Percentiles rank a stretch among this genome's conserved stretches.
phyloP scores from a whole-genome alignment of 2,113 vertebrate species.

The Asarcornis scutulata region DNA sequence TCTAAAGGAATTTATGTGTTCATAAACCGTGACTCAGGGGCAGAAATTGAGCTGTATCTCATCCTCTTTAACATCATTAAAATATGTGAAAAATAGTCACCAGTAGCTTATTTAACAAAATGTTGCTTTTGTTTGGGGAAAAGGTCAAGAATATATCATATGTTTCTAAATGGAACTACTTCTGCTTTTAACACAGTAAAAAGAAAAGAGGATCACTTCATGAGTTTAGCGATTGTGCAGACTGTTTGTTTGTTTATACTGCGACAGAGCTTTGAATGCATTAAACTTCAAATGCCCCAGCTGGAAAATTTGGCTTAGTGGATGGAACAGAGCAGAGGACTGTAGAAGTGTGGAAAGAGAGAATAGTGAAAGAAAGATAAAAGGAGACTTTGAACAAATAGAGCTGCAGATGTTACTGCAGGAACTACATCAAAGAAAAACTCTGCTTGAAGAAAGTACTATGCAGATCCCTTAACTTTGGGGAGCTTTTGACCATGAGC shows the following conservation, averaged over 20 bases:
- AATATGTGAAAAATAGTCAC: not conserved
- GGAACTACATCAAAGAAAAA: not conserved
- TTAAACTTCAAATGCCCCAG: not conserved
- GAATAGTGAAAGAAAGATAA: not conserved
- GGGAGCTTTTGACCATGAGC: not conserved
- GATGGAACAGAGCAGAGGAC: not conserved
- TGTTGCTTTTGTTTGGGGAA: not conserved
- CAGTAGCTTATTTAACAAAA: not conserved
- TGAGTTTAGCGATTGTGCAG: not conserved
- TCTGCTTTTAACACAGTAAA: not conserved
- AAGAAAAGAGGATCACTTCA: not conserved
- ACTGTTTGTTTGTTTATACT: not conserved
- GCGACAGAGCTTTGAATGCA: not conserved
- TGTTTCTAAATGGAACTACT: not conserved
- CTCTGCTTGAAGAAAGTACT: not conserved
- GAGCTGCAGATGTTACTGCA: not conserved
- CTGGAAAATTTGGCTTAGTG: not conserved
- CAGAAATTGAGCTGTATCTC: not conserved
- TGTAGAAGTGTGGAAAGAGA: not conserved
- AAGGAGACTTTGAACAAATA: not conserved
- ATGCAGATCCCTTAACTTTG: not conserved
- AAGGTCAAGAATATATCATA: not conserved
- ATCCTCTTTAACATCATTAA: not conserved
- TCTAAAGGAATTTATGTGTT: not conserved
- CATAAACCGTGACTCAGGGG: not conserved